Conservation (phyloP, 2,888 invertebrate species). For the Cephus pygmeus region DNA sequence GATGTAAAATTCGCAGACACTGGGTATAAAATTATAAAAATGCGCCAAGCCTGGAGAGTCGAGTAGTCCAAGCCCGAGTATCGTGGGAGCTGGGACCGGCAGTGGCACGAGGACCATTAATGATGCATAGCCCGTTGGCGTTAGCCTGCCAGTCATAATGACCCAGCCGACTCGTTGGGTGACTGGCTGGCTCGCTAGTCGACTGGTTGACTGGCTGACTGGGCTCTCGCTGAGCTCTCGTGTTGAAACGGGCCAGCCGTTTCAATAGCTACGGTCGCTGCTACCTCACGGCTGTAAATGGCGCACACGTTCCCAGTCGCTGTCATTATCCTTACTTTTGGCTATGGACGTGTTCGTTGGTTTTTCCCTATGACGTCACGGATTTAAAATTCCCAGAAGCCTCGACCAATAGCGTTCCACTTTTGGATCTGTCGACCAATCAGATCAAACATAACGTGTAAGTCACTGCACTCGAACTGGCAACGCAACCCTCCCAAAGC, state of each 20-base stretch:
- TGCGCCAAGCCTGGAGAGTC: conserved; percentile 5
- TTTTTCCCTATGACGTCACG: background rate
- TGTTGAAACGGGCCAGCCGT: conserved; percentile 39
- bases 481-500: background rate
- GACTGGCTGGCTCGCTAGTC: conserved; percentile 25
- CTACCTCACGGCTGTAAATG: conserved; percentile 35
- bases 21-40: conserved; percentile 32
- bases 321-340: conserved; percentile 51
- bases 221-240: conserved; percentile 29
- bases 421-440: background rate
- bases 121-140: conserved; percentile 57
- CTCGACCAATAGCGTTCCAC: background rate
- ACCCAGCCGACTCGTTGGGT: conserved; percentile 48
- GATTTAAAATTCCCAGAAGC: background rate
- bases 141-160: conserved; percentile 55
- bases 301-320: conserved; percentile 15
- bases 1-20: conserved; percentile 11
- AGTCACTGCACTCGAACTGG: background rate
- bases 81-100: conserved; percentile 41
- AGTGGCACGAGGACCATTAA: conserved; percentile 50
- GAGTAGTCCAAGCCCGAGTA: conserved; percentile 20
- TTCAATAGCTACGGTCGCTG: conserved; percentile 27
- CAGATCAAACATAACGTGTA: background rate
- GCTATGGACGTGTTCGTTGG: conserved; percentile 21
- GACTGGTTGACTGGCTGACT: conserved; percentile 34